phyloP scores from a whole-genome alignment of 1,140 invertebrate species.

The Orchestia grillus region DNA sequence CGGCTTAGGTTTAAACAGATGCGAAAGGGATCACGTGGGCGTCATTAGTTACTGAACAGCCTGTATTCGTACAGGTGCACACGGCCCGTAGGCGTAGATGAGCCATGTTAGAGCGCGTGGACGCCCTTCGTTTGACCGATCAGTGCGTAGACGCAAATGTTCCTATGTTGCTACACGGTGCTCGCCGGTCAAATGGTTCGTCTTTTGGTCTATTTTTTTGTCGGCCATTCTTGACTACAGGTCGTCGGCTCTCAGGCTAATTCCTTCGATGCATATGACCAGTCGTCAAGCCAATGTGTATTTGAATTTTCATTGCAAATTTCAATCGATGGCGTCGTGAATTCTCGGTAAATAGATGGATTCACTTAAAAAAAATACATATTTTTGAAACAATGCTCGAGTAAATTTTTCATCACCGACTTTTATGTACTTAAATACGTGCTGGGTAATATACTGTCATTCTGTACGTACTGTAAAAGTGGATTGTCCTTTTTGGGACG shows the following conservation, averaged over 20 bases:
- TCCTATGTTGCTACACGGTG: neutral
- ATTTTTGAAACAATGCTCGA: neutral
- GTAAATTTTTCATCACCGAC: too few relatives aligned
- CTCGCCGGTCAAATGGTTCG: neutral
- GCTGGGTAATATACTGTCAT: neutral
- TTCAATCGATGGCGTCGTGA: neutral
- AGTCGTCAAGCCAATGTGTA: neutral
- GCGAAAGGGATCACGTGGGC: neutral
- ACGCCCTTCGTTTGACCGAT: constrained; percentile 5
- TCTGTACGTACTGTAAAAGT: neutral
- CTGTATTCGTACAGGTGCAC: neutral
- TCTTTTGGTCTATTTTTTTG: neutral
- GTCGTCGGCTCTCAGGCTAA: neutral
- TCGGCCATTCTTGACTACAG: too few relatives aligned
- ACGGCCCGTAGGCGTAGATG: neutral
- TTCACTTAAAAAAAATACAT: neutral
- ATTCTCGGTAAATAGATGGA: neutral
- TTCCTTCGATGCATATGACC: neutral
- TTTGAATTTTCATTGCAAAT: neutral
- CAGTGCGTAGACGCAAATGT: neutral
- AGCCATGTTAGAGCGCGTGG: neutral
- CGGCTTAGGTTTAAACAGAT: neutral
- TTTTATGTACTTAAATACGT: too few relatives aligned
- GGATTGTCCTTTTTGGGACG: neutral
- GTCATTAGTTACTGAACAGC: neutral